phyloP scores from a whole-genome alignment of 2,113 vertebrate genomes.

The Tinamus guttatus region DNA sequence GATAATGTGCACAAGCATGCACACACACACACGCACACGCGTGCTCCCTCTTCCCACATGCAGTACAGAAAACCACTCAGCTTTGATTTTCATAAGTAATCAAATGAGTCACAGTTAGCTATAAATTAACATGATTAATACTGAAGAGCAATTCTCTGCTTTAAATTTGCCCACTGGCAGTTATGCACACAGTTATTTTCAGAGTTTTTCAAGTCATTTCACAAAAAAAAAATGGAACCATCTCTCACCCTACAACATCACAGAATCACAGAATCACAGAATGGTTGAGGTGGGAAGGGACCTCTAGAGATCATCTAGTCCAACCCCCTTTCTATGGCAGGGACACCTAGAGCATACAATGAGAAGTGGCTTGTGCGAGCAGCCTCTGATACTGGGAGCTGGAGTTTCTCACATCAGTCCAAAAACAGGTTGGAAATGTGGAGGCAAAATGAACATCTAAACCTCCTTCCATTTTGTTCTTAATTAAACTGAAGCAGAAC shows the following conservation, averaged over 20 bases:
- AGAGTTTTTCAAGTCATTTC: neutral
- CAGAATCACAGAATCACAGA: neutral
- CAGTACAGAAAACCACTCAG: neutral
- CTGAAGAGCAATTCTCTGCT: slow-evolving; percentile 44
- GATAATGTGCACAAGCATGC: neutral
- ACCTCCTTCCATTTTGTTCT: neutral
- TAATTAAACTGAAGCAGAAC: neutral
- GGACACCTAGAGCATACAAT: neutral
- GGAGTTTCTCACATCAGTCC: neutral
- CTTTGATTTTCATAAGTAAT: slow-evolving; percentile 58
- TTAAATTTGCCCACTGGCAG: slow-evolving; percentile 46
- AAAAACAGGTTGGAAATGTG: slow-evolving; percentile 3
- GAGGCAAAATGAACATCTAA: slow-evolving; percentile 17
- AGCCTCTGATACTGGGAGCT: neutral
- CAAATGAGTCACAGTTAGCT: slow-evolving; percentile 45
- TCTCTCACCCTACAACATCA: neutral
- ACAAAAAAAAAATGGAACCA: neutral
- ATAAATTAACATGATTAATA: slow-evolving; percentile 65
- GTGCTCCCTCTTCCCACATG: neutral
- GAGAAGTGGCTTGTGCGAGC: neutral
- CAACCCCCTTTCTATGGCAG: too few relatives aligned
- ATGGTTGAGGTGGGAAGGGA: too few relatives aligned
- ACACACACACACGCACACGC: neutral
- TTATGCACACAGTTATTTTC: neutral
- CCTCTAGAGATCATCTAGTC: too few relatives aligned